Conservation (phyloP, 2,113 vertebrate species). For the Heterotis niloticus region DNA sequence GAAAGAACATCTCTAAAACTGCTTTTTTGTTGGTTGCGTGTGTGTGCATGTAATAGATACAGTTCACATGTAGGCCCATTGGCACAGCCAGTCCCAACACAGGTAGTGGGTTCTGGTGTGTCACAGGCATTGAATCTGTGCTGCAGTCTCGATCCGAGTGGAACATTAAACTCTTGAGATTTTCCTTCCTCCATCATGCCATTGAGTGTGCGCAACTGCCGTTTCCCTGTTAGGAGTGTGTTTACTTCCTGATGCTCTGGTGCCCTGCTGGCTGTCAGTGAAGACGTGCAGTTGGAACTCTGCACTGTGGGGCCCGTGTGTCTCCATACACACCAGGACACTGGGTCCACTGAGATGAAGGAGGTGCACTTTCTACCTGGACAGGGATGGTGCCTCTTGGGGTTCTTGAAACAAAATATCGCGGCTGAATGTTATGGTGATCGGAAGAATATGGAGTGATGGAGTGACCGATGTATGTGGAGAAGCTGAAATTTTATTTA, state of each 20-base stretch:
- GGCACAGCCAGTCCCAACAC: background rate
- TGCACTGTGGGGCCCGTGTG: background rate
- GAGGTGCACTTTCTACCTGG: too few relatives aligned
- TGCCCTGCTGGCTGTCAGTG: background rate
- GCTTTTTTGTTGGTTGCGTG: background rate
- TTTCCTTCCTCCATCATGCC: conserved; percentile 4
- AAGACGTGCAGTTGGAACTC: background rate
- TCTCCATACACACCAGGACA: background rate
- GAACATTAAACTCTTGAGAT: conserved; percentile 4
- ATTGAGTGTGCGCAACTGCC: background rate
- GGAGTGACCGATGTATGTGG: too few relatives aligned
- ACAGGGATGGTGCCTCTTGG: too few relatives aligned
- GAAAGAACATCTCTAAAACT: background rate
- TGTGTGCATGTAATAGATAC: background rate
- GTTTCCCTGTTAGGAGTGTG: background rate
- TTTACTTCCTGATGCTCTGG: background rate
- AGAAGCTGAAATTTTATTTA: background rate
- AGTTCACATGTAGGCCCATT: background rate
- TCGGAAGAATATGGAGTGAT: too few relatives aligned
- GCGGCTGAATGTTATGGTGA: too few relatives aligned
- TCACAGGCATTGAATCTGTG: conserved; percentile 1
- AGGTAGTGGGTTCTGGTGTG: background rate
- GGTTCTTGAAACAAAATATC: too few relatives aligned
- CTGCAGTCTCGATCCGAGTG: background rate
- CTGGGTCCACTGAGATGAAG: background rate